Conservation (phyloP, 2,888 invertebrate species). For the Odontomyia ornata region DNA sequence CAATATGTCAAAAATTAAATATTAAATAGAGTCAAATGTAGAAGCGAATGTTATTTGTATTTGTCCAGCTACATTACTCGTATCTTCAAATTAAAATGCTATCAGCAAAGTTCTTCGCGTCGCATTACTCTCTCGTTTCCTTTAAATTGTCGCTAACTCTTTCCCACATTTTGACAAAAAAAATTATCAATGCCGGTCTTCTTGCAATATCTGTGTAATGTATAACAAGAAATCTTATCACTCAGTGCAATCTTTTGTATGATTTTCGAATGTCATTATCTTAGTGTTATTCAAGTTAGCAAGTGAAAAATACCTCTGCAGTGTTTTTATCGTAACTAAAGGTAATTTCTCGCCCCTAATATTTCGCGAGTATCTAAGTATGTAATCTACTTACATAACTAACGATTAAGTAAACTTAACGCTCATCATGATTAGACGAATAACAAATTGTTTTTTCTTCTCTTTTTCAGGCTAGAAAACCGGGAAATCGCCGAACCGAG, state of each 20-base stretch:
- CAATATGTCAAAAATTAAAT: too few species aligned
- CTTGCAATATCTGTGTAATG: constrained; percentile 28
- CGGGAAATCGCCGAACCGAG: constrained; percentile 1
- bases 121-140: too few species aligned
- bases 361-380: background rate
- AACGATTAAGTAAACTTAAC: background rate
- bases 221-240: constrained; percentile 29
- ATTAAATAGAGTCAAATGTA: too few species aligned
- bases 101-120: background rate
- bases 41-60: too few species aligned
- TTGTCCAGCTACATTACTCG: too few species aligned
- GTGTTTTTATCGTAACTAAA: background rate
- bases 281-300: constrained; percentile 35
- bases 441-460: background rate
- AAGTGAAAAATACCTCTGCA: constrained; percentile 40
- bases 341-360: too few species aligned
- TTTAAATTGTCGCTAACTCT: background rate
- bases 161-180: background rate
- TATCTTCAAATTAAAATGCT: constrained; percentile 4
- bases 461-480: constrained; percentile 5
- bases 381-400: background rate
- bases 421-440: background rate
- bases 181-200: background rate
- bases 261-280: constrained; percentile 39
- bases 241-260: constrained; percentile 28